phyloP scores from a whole-genome alignment of 2,888 invertebrate species.

The Magallana nippona region DNA sequence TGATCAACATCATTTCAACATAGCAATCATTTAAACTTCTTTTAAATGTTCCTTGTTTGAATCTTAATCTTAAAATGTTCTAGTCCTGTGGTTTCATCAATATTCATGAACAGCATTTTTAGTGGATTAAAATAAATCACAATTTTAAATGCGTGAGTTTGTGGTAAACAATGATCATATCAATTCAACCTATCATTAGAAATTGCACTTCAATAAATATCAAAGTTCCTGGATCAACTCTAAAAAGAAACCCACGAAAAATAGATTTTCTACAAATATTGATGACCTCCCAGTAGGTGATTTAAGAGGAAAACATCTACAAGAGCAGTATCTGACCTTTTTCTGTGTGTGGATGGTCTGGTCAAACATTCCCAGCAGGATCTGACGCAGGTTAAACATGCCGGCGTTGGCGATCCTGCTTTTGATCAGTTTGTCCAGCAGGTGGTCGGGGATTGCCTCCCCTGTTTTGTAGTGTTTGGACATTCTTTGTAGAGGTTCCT shows the following conservation, averaged over 20 bases:
- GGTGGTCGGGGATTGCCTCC: slow-evolving; percentile 79
- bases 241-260: neutral
- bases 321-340: slow-evolving; percentile 57
- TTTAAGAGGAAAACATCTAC: too few species aligned
- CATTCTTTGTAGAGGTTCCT: slow-evolving; percentile 80
- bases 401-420: slow-evolving; percentile 81
- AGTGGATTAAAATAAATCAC: too few species aligned
- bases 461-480: slow-evolving; percentile 80
- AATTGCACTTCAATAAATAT: too few species aligned
- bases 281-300: neutral
- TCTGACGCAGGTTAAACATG: slow-evolving; percentile 81
- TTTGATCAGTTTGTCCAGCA: slow-evolving; percentile 79
- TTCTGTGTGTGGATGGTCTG: slow-evolving; percentile 80
- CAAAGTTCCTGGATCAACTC: neutral
- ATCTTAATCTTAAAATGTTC: too few species aligned
- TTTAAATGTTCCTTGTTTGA: too few species aligned
- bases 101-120: too few species aligned
- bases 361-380: slow-evolving; percentile 81
- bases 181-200: too few species aligned
- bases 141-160: too few species aligned
- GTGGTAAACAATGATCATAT: too few species aligned
- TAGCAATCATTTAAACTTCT: too few species aligned
- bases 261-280: neutral
- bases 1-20: too few species aligned
- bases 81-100: too few species aligned